Percentiles rank a stretch among this genome's conserved stretches.
Conservation (phyloP, 2,888 invertebrate genomes). For the Tetranychus truncatus region DNA sequence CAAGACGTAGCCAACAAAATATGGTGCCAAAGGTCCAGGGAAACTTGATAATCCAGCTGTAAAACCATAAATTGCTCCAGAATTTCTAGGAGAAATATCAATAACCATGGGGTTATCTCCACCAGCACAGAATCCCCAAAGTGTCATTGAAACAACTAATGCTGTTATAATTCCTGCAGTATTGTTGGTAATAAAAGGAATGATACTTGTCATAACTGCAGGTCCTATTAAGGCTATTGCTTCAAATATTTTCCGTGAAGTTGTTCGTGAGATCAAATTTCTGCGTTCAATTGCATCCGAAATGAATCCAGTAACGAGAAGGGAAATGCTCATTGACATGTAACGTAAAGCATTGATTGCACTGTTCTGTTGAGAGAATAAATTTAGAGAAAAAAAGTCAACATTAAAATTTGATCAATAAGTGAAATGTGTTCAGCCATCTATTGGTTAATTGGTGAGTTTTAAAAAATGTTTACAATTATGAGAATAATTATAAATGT, state of each 20-base stretch:
- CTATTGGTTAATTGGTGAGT: not conserved
- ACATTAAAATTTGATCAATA: not conserved
- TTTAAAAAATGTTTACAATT: not conserved
- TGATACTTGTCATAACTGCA: slow-evolving; percentile 22
- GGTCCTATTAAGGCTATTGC: slow-evolving; percentile 25
- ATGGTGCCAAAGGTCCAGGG: slow-evolving; percentile 26
- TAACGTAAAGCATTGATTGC: slow-evolving; percentile 27
- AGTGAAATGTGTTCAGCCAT: not conserved
- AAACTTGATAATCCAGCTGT: slow-evolving; percentile 24
- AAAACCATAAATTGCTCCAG: slow-evolving; percentile 26
- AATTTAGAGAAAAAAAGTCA: not conserved
- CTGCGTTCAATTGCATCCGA: slow-evolving; percentile 25
- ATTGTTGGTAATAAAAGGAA: slow-evolving; percentile 24
- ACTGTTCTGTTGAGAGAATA: slow-evolving; percentile 24
- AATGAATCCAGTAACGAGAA: slow-evolving; percentile 25
- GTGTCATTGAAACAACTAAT: not conserved
- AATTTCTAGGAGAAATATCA: slow-evolving; percentile 26
- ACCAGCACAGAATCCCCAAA: slow-evolving; percentile 16
- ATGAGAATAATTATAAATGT: not conserved
- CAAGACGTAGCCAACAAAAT: slow-evolving; percentile 26
- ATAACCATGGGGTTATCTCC: slow-evolving; percentile 27
- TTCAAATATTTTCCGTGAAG: slow-evolving; percentile 27
- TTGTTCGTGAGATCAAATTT: slow-evolving; percentile 24
- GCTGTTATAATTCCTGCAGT: not conserved
- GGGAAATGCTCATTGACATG: slow-evolving; percentile 23